phyloP scores from a whole-genome alignment of 2,888 invertebrate genomes.

The Oxyscelio sp. region DNA sequence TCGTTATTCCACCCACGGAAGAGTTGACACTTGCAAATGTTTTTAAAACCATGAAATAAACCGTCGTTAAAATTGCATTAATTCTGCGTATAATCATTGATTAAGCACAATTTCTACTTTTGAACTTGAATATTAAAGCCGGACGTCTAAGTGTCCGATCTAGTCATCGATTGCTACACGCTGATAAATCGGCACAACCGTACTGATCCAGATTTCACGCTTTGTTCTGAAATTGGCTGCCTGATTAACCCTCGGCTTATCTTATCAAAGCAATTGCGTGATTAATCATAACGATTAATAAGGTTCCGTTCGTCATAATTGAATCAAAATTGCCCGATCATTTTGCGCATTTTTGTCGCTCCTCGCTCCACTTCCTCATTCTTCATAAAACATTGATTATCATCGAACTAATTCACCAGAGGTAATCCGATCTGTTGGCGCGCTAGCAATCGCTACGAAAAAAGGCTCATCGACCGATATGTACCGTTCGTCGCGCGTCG shows the following conservation, averaged over 20 bases:
- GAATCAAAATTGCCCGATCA: conserved; percentile 8
- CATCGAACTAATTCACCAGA: conserved; percentile 49
- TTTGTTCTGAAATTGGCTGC: conserved; percentile 35
- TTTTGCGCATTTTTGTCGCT: not conserved
- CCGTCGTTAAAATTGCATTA: conserved; percentile 4
- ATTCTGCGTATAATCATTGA: conserved; percentile 4
- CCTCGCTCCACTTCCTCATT: conserved; percentile 60
- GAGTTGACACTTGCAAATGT: conserved; percentile 9
- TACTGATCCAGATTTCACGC: conserved; percentile 45
- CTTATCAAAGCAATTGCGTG: conserved; percentile 1
- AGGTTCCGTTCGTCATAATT: conserved; percentile 22
- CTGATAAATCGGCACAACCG: conserved; percentile 20
- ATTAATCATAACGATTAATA: not conserved
- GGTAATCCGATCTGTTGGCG: conserved; percentile 47
- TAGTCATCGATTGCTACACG: conserved; percentile 15
- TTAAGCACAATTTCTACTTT: conserved; percentile 51
- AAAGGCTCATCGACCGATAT: conserved; percentile 45
- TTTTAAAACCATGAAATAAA: not conserved
- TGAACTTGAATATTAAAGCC: conserved; percentile 27
- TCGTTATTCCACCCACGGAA: conserved; percentile 37
- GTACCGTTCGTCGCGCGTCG: conserved; percentile 65
- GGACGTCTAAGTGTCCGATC: conserved; percentile 19
- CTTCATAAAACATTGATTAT: conserved; percentile 62
- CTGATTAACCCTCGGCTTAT: conserved; percentile 28
- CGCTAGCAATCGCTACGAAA: conserved; percentile 13